Percentiles rank a stretch among this genome's conserved stretches.
Conservation (phyloP, 2,888 invertebrate species). For the Acanthococcus lagerstroemiae region DNA sequence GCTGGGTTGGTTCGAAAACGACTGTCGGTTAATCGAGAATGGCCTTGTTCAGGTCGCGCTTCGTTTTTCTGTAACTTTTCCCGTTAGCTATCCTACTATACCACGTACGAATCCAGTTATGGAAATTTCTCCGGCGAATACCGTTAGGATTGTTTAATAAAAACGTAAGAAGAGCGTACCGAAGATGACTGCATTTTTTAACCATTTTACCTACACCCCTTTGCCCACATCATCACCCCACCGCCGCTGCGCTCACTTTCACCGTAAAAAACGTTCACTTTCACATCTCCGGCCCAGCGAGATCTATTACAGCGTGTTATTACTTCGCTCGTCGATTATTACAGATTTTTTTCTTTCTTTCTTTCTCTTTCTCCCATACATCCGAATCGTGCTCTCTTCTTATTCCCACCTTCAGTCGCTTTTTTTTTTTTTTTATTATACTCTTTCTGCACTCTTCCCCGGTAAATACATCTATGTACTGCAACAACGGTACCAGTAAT, state of each 20-base stretch:
- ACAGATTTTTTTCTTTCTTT: slow-evolving; percentile 15
- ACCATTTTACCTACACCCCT: slow-evolving; percentile 20
- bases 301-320: slow-evolving; percentile 23
- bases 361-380: slow-evolving; percentile 3
- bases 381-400: too few species aligned
- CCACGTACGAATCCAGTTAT: slow-evolving; percentile 27
- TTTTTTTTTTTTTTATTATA: too few species aligned
- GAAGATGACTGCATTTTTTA: slow-evolving; percentile 29
- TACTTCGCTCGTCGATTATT: slow-evolving; percentile 21
- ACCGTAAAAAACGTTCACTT: slow-evolving; percentile 28
- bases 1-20: not conserved
- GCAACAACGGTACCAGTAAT: slow-evolving; percentile 2
- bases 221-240: slow-evolving; percentile 4
- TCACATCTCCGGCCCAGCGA: slow-evolving; percentile 20
- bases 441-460: too few species aligned
- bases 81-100: slow-evolving; percentile 15
- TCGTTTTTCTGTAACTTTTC: slow-evolving; percentile 21
- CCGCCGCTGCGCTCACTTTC: slow-evolving; percentile 20
- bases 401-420: not conserved
- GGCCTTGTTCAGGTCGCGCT: slow-evolving; percentile 22
- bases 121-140: slow-evolving; percentile 28
- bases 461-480: not conserved
- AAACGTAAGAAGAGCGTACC: slow-evolving; percentile 18
- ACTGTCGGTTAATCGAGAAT: not conserved
- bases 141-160: slow-evolving; percentile 26